These are phyloP conservation scores for Nysson spinosus DNA, from an alignment of 2,888 invertebrate species.

Conservation along the genomic window DNA sequence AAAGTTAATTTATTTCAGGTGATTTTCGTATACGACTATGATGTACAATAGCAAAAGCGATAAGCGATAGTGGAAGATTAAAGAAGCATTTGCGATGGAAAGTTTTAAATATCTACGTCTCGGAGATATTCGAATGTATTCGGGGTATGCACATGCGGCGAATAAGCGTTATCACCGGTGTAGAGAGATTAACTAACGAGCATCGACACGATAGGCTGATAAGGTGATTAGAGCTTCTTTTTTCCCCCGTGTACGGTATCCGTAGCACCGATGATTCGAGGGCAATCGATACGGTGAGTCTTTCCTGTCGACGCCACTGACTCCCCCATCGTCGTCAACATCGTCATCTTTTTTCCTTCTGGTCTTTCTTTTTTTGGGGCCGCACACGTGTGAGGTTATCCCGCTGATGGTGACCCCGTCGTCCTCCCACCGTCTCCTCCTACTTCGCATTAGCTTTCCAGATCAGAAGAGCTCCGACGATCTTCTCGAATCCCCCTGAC, in stretches of 20 bases:
- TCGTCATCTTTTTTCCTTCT: slow-evolving; percentile 16
- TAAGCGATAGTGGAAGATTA: too few relatives aligned
- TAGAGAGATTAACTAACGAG: slow-evolving; percentile 24
- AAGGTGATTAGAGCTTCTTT: slow-evolving; percentile 1
- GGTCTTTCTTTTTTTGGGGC: slow-evolving; percentile 55
- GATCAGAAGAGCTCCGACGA: slow-evolving; percentile 52
- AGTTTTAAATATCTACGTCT: slow-evolving; percentile 3
- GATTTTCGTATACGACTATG: too few relatives aligned
- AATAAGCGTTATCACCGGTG: slow-evolving; percentile 27
- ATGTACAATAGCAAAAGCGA: too few relatives aligned
- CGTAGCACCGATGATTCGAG: not conserved
- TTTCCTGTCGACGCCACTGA: slow-evolving; percentile 24
- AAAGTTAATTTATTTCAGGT: too few relatives aligned
- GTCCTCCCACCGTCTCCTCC: slow-evolving; percentile 55
- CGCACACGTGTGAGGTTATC: slow-evolving; percentile 73
- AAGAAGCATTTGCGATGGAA: slow-evolving; percentile 11
- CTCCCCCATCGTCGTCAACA: slow-evolving; percentile 15
- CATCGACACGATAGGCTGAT: slow-evolving; percentile 8
- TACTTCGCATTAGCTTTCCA: slow-evolving; percentile 52
- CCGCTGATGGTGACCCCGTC: slow-evolving; percentile 69
- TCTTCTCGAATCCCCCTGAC: slow-evolving; percentile 58
- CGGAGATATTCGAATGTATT: not conserved
- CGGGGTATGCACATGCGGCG: not conserved
- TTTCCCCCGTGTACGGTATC: not conserved
- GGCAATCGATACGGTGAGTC: not conserved